Evolutionary conservation across 2,888 invertebrate genomes (phyloP).

Genomic region (Polyommatus iphigenia): DNA sequence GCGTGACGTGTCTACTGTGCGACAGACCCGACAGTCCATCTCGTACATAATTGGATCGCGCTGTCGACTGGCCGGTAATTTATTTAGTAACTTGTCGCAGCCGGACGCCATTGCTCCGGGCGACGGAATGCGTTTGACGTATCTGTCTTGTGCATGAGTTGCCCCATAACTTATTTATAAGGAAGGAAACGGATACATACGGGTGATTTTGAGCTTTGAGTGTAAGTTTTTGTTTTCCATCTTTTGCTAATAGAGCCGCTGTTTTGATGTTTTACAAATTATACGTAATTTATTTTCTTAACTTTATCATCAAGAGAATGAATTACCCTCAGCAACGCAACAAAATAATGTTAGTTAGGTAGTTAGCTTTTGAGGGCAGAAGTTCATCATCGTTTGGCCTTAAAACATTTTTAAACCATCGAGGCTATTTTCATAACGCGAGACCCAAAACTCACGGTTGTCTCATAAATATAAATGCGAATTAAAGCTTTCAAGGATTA

Average conservation of each 20-base stretch:
- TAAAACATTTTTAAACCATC: not conserved
- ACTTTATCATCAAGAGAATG: too few relatives aligned
- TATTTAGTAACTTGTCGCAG: conserved; percentile 22
- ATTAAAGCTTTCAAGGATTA: conserved; percentile 24
- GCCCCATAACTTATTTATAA: conserved; percentile 2
- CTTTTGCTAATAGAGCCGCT: too few relatives aligned
- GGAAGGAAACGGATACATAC: not conserved
- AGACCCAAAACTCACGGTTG: not conserved
- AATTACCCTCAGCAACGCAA: too few relatives aligned
- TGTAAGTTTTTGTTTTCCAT: not conserved
- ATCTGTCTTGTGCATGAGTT: conserved; percentile 2
- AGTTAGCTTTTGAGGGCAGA: too few relatives aligned
- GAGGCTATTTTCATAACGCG: not conserved
- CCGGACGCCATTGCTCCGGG: conserved; percentile 16
- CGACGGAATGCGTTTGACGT: conserved; percentile 7
- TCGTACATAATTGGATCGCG: conserved; percentile 23
- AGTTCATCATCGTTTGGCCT: too few relatives aligned
- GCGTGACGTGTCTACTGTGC: conserved; percentile 20
- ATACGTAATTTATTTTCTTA: too few relatives aligned
- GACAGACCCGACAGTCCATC: not conserved
- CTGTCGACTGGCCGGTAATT: conserved; percentile 24
- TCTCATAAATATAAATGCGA: conserved; percentile 8
- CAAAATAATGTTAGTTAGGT: too few relatives aligned
- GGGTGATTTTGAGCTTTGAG: not conserved
- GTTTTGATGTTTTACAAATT: too few relatives aligned